Evolutionary conservation across 2,797 vertebrate species (phyloP).

Genomic region (Pelochelys cantorii): DNA sequence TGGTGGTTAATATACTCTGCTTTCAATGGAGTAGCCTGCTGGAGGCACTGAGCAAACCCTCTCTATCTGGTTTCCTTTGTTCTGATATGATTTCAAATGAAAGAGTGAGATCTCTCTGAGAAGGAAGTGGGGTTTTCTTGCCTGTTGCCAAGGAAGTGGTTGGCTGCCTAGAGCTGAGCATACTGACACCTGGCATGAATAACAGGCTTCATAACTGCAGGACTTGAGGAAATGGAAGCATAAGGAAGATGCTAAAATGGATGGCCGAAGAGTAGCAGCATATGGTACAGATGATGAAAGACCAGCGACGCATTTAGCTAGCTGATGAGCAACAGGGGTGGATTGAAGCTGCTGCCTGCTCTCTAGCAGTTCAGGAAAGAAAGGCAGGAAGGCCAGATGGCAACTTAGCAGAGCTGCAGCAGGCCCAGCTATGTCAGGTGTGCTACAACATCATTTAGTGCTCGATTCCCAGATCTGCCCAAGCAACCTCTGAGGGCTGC

Average conservation of each 20-base stretch:
- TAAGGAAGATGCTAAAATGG: not conserved
- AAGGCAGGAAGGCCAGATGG: not conserved
- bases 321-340: not conserved
- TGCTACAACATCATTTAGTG: not conserved
- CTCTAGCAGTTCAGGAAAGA: not conserved
- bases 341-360: not conserved
- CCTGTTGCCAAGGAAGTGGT: not conserved
- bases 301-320: not conserved
- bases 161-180: not conserved
- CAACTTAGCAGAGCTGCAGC: not conserved
- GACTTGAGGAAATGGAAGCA: not conserved
- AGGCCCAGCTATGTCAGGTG: not conserved
- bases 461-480: not conserved
- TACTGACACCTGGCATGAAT: not conserved
- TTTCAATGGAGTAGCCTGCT: not conserved
- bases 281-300: not conserved
- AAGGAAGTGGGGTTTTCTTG: not conserved
- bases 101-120: not conserved
- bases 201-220: not conserved
- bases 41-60: not conserved
- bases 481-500: not conserved
- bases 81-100: not conserved
- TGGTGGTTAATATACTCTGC: not conserved
- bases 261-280: not conserved
- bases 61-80: not conserved